Conservation (phyloP, 2,797 vertebrate genomes). For the Pangasius sanitwongsei region DNA sequence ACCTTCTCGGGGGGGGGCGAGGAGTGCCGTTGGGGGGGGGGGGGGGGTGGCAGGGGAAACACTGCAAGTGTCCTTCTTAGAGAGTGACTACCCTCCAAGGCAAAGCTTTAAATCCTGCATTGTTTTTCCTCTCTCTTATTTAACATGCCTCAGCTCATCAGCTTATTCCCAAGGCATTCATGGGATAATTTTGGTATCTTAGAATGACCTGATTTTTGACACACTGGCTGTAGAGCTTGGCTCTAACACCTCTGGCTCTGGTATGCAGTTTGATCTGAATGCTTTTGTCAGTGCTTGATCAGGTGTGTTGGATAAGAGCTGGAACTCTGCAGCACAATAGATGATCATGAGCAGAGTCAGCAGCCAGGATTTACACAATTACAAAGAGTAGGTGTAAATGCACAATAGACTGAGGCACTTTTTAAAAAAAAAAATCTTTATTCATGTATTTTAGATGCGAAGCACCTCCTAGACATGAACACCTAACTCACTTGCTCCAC, state of each 20-base stretch:
- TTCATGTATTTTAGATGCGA: not conserved
- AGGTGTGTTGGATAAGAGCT: not conserved
- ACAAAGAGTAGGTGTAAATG: not conserved
- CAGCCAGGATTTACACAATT: not conserved
- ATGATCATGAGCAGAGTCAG: not conserved
- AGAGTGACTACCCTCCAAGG: not conserved
- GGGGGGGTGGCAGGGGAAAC: no score
- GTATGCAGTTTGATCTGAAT: not conserved
- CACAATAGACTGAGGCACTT: not conserved
- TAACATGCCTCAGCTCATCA: not conserved
- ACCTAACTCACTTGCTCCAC: not conserved
- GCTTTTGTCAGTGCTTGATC: not conserved
- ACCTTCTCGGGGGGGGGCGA: no score
- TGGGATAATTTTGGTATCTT: not conserved
- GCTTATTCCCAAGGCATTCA: not conserved
- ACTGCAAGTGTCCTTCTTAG: not conserved
- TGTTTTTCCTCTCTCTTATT: not conserved
- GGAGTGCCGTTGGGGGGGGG: no score
- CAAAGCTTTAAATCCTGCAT: not conserved
- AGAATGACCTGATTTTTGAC: slow-evolving; percentile 10
- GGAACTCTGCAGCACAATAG: not conserved
- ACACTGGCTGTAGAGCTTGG: not conserved
- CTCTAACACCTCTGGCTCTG: not conserved
- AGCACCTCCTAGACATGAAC: not conserved
- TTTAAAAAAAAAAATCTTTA: not conserved